A percentile compares a stretch with the other conserved stretches of the same genome.
Evolutionary conservation across 2,797 vertebrate genomes (phyloP).

Genomic region (Chloroceryle amazona): DNA sequence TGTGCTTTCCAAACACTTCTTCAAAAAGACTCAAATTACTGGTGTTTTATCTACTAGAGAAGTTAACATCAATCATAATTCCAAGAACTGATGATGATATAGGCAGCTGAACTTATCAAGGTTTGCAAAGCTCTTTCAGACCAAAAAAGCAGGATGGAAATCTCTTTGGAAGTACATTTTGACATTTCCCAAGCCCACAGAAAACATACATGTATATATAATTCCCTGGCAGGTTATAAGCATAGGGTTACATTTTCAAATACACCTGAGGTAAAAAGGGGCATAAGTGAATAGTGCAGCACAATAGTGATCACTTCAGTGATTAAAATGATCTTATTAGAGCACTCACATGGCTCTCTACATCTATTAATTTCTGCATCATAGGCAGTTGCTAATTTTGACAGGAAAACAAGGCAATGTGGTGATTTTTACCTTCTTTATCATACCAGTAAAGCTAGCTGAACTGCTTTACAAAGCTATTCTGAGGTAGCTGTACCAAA

Average conservation of each 20-base stretch:
- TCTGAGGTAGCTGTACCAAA: constrained; percentile 2
- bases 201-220: background rate
- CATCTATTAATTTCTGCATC: background rate
- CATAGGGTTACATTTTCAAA: background rate
- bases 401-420: background rate
- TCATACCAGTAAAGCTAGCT: background rate
- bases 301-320: background rate
- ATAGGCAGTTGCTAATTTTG: background rate
- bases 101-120: background rate
- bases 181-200: background rate
- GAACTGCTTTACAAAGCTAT: background rate
- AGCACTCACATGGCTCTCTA: background rate
- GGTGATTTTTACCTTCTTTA: background rate
- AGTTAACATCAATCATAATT: background rate
- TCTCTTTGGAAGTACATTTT: background rate
- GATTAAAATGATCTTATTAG: background rate
- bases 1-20: background rate
- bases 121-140: background rate
- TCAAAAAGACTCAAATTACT: background rate
- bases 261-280: background rate
- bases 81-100: background rate
- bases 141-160: background rate
- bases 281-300: background rate
- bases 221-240: background rate
- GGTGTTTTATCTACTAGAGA: background rate